Evolutionary conservation across 1,140 invertebrate species (phyloP).

Genomic region (Neodiprion pinetum): DNA sequence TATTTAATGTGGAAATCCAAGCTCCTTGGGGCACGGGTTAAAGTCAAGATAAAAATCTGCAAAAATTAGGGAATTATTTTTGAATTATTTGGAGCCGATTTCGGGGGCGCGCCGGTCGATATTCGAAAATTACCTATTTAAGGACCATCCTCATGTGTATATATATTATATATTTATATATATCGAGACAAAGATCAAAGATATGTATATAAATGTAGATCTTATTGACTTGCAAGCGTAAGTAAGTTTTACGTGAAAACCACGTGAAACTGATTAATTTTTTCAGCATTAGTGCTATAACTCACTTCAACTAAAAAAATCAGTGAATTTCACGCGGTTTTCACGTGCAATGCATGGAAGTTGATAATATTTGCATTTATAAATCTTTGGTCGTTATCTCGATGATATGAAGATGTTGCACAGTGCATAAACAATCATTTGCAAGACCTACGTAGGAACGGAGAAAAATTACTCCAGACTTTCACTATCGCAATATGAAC

Average conservation of each 20-base stretch:
- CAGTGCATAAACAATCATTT: too few species aligned
- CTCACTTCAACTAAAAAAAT: conserved; percentile 27
- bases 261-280: neutral
- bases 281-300: conserved; percentile 21
- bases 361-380: neutral
- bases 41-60: neutral
- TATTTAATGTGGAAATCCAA: conserved; percentile 11
- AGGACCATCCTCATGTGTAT: conserved; percentile 24
- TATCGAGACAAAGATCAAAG: conserved; percentile 7
- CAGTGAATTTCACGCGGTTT: conserved; percentile 20
- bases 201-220: neutral
- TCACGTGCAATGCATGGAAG: neutral
- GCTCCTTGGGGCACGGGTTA: neutral
- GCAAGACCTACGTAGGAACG: too few species aligned
- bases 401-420: too few species aligned
- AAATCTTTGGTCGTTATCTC: too few species aligned
- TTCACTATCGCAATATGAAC: neutral
- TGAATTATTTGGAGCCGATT: too few species aligned
- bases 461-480: too few species aligned
- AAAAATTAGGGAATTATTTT: too few species aligned
- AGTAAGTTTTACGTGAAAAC: neutral
- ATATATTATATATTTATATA: conserved; percentile 21
- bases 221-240: neutral
- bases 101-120: neutral
- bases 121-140: conserved; percentile 19